These are phyloP conservation scores for Drosophila emarginata DNA, from an alignment of 2,888 invertebrate species.

Conservation along the genomic window DNA sequence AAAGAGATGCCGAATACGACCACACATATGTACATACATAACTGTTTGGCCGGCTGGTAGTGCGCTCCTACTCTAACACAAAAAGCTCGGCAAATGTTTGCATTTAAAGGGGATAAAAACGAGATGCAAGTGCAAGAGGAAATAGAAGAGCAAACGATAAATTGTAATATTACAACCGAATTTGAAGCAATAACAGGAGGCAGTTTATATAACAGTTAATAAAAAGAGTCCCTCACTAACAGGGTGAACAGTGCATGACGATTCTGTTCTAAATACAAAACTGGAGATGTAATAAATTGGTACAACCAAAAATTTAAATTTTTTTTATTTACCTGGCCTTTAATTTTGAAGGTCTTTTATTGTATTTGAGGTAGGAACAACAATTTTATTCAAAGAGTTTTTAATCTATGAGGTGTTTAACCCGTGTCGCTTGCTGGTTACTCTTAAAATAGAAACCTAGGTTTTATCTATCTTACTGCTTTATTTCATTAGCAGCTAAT, in stretches of 20 bases:
- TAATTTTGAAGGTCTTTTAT: too few relatives aligned
- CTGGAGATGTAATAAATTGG: neutral
- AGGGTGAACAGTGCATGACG: too few relatives aligned
- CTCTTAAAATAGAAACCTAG: too few relatives aligned
- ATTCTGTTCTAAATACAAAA: neutral
- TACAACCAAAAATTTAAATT: neutral
- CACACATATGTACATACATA: too few relatives aligned
- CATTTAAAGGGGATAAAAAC: slow-evolving; percentile 37
- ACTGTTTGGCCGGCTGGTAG: neutral
- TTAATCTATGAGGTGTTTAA: too few relatives aligned
- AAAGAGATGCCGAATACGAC: slow-evolving; percentile 47
- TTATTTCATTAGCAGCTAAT: too few relatives aligned
- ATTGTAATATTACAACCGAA: slow-evolving; percentile 6
- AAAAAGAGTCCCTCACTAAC: slow-evolving; percentile 2
- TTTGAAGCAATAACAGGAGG: slow-evolving; percentile 15
- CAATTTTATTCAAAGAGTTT: too few relatives aligned
- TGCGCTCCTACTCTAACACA: neutral
- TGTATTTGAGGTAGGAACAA: too few relatives aligned
- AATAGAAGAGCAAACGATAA: slow-evolving; percentile 29
- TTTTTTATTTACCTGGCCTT: too few relatives aligned
- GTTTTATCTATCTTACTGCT: too few relatives aligned
- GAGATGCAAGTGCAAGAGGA: slow-evolving; percentile 30
- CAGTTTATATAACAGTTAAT: neutral
- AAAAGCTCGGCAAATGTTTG: slow-evolving; percentile 41
- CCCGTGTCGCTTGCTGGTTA: too few relatives aligned